Percentiles rank a stretch among this genome's conserved stretches.
Evolutionary conservation across 2,888 invertebrate species (phyloP).

Genomic region (Rhorus exstirpatorius): DNA sequence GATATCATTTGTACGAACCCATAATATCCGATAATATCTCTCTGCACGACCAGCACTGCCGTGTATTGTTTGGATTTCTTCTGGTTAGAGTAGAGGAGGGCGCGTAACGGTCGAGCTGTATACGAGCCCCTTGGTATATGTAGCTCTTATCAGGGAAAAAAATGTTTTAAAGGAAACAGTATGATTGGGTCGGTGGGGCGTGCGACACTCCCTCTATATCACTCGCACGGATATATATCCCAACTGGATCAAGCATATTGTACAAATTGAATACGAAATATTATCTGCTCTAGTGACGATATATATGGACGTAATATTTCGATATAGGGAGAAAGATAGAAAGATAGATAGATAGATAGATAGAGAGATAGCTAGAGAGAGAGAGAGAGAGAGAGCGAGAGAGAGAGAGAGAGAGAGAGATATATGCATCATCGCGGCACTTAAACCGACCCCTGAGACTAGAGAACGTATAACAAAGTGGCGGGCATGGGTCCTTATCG

Average conservation of each 20-base stretch:
- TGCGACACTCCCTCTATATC: constrained; percentile 41
- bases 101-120: too few species aligned
- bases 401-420: too few species aligned
- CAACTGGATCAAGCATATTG: constrained; percentile 75
- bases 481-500: constrained; percentile 84
- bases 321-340: constrained; percentile 5
- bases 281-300: constrained; percentile 78
- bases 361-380: too few species aligned
- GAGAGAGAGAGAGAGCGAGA: too few species aligned
- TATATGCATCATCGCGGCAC: constrained; percentile 80
- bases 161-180: constrained; percentile 1
- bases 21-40: too few species aligned
- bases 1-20: too few species aligned
- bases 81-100: too few species aligned
- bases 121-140: too few species aligned
- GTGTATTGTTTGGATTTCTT: too few species aligned
- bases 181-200: constrained; percentile 43
- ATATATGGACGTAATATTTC: constrained; percentile 52
- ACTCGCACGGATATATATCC: neutral
- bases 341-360: constrained; percentile 52
- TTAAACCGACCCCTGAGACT: constrained; percentile 79
- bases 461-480: constrained; percentile 83
- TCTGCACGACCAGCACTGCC: too few species aligned
- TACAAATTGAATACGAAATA: constrained; percentile 82
- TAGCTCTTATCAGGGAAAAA: neutral